Evolutionary conservation across 1,140 invertebrate species (phyloP).

Genomic region (Sipha flava): DNA sequence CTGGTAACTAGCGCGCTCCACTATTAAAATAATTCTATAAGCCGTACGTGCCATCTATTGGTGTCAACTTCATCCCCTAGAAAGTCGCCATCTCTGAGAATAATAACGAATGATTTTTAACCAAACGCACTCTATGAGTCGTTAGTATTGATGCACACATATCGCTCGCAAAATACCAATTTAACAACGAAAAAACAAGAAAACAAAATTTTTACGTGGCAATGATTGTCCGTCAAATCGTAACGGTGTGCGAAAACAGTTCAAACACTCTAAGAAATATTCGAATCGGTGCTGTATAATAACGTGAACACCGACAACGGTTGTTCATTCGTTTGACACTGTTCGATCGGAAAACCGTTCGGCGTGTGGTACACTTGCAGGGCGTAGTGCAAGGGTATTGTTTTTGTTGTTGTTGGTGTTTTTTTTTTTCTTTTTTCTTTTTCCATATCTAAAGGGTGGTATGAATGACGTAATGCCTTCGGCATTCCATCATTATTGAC

Average conservation of each 20-base stretch:
- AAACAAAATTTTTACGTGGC: too few species aligned
- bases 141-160: not conserved
- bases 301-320: too few species aligned
- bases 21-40: not conserved
- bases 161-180: not conserved
- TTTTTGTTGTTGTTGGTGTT: not conserved
- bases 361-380: not conserved
- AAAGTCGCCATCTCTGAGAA: not conserved
- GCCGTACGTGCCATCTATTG: not conserved
- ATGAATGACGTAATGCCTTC: conserved; percentile 27
- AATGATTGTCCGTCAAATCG: not conserved
- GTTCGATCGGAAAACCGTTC: not conserved
- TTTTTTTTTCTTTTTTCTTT: not conserved
- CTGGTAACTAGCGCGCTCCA: not conserved
- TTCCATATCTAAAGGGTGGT: not conserved
- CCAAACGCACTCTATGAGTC: not conserved
- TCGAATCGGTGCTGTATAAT: too few species aligned
- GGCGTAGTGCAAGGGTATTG: not conserved
- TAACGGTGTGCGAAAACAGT: not conserved
- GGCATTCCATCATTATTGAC: conserved; percentile 31
- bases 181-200: too few species aligned
- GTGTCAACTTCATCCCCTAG: not conserved
- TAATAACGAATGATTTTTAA: not conserved
- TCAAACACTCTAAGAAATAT: too few species aligned
- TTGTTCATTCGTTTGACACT: too few species aligned